Conservation (phyloP, 1,140 invertebrate genomes). For the Drosophila ananassae region DNA sequence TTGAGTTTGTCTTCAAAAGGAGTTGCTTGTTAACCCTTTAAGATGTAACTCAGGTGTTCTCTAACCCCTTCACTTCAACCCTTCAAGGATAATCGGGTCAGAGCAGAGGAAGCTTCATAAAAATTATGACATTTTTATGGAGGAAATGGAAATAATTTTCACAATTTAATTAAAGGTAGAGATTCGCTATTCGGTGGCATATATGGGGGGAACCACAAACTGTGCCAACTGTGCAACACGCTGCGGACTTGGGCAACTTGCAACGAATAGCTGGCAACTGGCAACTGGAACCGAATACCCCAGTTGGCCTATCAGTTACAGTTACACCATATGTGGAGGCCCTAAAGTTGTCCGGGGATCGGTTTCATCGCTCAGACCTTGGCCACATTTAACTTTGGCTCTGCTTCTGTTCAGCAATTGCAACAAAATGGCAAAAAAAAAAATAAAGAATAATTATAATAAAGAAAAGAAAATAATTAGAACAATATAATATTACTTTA, state of each 20-base stretch:
- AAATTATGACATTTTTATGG: not conserved
- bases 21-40: conserved; percentile 48
- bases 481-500: not conserved
- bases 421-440: conserved; percentile 21
- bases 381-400: conserved; percentile 72
- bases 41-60: conserved; percentile 10
- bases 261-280: conserved; percentile 12
- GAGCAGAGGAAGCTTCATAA: not conserved
- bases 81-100: not conserved
- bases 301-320: conserved; percentile 60
- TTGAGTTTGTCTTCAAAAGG: conserved; percentile 12
- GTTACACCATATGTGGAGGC: conserved; percentile 53
- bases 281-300: conserved; percentile 51
- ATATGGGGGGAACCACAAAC: conserved; percentile 47
- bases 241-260: conserved; percentile 22
- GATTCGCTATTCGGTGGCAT: conserved; percentile 21
- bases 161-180: conserved; percentile 11
- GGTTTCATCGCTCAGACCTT: conserved; percentile 72
- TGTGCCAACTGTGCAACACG: conserved; percentile 62
- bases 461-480: conserved; percentile 19
- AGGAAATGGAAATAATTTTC: not conserved
- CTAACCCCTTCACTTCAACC: conserved; percentile 23
- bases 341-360: conserved; percentile 62
- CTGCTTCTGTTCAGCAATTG: conserved; percentile 43
- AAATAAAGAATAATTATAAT: conserved; percentile 58